Evolutionary conservation across 2,797 vertebrate species (phyloP).

Genomic region (Gila robusta): DNA sequence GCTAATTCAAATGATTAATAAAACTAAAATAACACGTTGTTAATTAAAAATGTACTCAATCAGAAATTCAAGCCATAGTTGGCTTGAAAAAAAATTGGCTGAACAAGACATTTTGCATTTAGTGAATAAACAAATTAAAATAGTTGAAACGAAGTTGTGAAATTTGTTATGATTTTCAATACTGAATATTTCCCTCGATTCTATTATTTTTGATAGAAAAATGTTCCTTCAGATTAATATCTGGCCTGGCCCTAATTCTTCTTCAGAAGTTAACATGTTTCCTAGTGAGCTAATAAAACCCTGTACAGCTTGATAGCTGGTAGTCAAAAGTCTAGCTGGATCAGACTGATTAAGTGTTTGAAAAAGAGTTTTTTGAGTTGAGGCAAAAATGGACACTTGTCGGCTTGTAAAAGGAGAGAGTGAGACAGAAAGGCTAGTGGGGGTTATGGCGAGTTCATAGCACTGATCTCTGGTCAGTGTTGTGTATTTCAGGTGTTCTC

Average conservation of each 20-base stretch:
- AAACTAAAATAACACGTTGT: background rate
- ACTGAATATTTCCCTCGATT: background rate
- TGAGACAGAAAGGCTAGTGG: slow-evolving; percentile 3
- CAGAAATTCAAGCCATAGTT: too few relatives aligned
- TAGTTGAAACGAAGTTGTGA: background rate
- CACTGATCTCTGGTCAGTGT: slow-evolving; percentile 53
- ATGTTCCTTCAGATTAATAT: too few relatives aligned
- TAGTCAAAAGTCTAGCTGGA: slow-evolving; percentile 14
- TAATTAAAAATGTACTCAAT: too few relatives aligned
- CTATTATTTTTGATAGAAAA: background rate
- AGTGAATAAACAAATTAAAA: background rate
- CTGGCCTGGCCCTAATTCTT: background rate
- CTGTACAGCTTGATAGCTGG: background rate
- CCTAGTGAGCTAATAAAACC: slow-evolving; percentile 7
- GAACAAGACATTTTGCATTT: background rate
- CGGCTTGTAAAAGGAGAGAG: slow-evolving; percentile 13
- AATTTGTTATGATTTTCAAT: background rate
- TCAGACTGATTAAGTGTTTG: slow-evolving; percentile 27
- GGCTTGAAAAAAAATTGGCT: too few relatives aligned
- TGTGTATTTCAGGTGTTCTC: slow-evolving; percentile 49
- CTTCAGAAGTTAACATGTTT: background rate
- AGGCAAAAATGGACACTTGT: slow-evolving; percentile 29
- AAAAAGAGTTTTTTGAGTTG: slow-evolving; percentile 22
- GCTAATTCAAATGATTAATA: background rate
- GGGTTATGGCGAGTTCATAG: slow-evolving; percentile 37